A percentile compares a stretch with the other conserved stretches of the same genome.
Evolutionary conservation across 1,140 invertebrate species (phyloP).

Genomic region (Sycophila sp.): DNA sequence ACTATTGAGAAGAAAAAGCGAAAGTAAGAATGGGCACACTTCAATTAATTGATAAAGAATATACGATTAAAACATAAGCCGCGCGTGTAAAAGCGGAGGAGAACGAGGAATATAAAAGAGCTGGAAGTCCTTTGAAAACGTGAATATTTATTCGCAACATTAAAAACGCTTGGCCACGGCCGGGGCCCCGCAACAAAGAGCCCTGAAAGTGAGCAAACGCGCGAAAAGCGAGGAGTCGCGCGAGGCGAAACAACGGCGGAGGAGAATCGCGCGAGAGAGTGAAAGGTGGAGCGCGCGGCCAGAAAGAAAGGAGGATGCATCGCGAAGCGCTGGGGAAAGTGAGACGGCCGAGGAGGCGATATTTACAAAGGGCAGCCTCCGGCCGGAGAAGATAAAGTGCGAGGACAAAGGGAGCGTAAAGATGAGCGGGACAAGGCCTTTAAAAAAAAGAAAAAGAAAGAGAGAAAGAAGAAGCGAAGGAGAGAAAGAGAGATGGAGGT

Average conservation of each 20-base stretch:
- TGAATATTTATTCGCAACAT: neutral
- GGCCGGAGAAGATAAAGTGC: neutral
- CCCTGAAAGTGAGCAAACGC: neutral
- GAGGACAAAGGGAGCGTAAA: neutral
- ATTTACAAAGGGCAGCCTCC: slow-evolving; percentile 17
- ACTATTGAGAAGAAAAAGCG: too few relatives aligned
- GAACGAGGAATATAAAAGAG: too few relatives aligned
- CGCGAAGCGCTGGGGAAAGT: neutral
- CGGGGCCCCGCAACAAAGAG: too few relatives aligned
- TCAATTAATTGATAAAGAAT: too few relatives aligned
- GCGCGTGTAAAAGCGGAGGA: neutral
- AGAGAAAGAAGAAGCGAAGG: neutral
- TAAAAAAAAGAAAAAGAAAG: neutral
- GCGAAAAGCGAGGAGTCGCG: neutral
- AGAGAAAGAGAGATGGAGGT: neutral
- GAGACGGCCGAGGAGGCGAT: neutral
- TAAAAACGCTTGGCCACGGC: neutral
- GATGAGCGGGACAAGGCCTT: neutral
- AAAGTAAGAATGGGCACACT: too few relatives aligned
- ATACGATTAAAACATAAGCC: too few relatives aligned
- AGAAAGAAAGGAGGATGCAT: neutral
- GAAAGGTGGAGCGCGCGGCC: neutral
- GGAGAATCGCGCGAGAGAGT: neutral
- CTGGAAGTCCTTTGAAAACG: too few relatives aligned
- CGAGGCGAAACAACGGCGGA: neutral